Percentiles rank a stretch among this genome's conserved stretches.
Conservation (phyloP, 2,113 vertebrate genomes). For the Sebastes schlegelii region DNA sequence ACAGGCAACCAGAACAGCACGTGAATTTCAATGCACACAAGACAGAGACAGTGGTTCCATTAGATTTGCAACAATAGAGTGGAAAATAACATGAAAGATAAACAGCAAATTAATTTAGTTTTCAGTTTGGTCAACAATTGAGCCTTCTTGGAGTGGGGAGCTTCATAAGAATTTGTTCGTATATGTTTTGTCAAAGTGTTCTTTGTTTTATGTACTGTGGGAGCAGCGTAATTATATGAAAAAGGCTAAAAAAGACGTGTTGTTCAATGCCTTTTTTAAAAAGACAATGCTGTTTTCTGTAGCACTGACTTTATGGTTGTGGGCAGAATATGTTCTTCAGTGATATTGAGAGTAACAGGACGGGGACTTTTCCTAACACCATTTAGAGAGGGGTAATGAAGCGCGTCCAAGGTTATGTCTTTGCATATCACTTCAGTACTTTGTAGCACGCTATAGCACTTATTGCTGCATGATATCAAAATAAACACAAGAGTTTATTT, state of each 20-base stretch:
- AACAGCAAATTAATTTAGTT: slow-evolving; percentile 53
- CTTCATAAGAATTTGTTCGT: slow-evolving; percentile 23
- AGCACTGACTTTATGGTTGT: background rate
- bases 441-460: background rate
- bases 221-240: slow-evolving; percentile 48
- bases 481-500: slow-evolving; percentile 11
- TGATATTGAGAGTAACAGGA: background rate
- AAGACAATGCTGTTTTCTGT: slow-evolving; percentile 6
- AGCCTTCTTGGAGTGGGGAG: slow-evolving; percentile 19
- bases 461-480: slow-evolving; percentile 4
- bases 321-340: background rate
- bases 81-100: slow-evolving; percentile 54
- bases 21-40: slow-evolving; percentile 51
- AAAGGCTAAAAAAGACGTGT: background rate
- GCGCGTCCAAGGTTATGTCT: slow-evolving; percentile 20
- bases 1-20: slow-evolving; percentile 55
- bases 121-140: slow-evolving; percentile 55
- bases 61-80: slow-evolving; percentile 49
- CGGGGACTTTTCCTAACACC: background rate
- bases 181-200: background rate
- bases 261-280: background rate
- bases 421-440: background rate
- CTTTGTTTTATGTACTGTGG: slow-evolving; percentile 42
- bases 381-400: slow-evolving; percentile 16
- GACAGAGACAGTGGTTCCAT: slow-evolving; percentile 26